These are phyloP conservation scores for Tenthredo scrophulariae DNA, from an alignment of 2,888 invertebrate species.

Conservation along the genomic window DNA sequence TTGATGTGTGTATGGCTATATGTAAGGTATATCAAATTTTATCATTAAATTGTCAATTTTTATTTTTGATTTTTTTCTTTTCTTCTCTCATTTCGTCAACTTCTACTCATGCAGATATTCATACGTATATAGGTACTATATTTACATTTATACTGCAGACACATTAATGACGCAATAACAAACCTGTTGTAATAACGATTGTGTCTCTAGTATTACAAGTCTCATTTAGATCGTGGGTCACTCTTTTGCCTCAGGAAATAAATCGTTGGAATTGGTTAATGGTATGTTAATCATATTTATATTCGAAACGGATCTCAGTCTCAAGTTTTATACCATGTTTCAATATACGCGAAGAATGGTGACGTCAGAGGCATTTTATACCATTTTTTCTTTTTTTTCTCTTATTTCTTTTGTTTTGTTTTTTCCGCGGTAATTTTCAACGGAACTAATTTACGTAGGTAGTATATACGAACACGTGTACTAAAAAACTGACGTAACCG, in stretches of 20 bases:
- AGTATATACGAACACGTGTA: background rate
- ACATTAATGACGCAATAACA: constrained; percentile 30
- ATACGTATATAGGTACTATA: constrained; percentile 5
- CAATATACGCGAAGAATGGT: background rate
- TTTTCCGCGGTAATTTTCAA: constrained; percentile 4
- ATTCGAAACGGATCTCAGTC: constrained; percentile 24
- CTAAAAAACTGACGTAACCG: background rate
- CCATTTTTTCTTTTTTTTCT: background rate
- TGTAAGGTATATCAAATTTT: background rate
- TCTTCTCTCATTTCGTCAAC: background rate
- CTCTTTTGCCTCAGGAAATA: constrained; percentile 30
- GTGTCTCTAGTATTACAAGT: constrained; percentile 14
- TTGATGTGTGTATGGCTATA: background rate
- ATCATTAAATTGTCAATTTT: background rate
- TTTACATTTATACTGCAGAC: background rate
- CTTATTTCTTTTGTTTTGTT: background rate
- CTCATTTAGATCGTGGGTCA: constrained; percentile 40
- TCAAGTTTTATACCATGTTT: background rate
- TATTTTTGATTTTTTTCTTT: background rate
- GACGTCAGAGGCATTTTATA: constrained; percentile 26
- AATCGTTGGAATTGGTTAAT: constrained; percentile 29
- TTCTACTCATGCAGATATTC: background rate
- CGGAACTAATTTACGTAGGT: constrained; percentile 18
- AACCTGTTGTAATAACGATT: constrained; percentile 39
- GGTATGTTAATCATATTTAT: constrained; percentile 40